Evolutionary conservation across 2,888 invertebrate species (phyloP), one percentile per base, ranked within the genome.

Genomic region (Petrophora chlorosata): DNA sequence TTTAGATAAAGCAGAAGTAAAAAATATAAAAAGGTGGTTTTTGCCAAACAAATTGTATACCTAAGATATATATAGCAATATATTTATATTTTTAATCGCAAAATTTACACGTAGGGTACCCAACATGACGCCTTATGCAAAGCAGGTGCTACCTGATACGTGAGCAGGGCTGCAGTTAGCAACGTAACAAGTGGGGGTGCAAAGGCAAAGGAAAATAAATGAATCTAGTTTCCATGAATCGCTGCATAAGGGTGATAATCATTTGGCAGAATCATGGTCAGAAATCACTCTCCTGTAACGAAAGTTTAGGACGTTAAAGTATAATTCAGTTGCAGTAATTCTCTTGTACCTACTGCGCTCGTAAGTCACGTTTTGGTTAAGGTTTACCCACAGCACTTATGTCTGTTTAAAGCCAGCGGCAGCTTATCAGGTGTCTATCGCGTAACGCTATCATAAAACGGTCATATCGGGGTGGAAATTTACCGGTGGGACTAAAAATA

Each of bases 131-230:
- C 85, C 85, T 87, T 89, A 90, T 90, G 89, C 89, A 87, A 90
- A 90, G 81, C 89, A 90, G 90, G 87, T 89, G 89, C 86, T 84
- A 87, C 85, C 82, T 82, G 89, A 87, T 88, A 87, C 85, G 84
- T 79, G 76, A 77, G 70, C 65, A 67, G 63, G 67, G 60, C 56
- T 61, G 55, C 63, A 64, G 58, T 56, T 58, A 70, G 56, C 71
- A 79, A 81, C 61, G 76, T 65, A 62, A 59, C 70, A 82, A 75
- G 73, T 53, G 48, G 43, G 44, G 36, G 50, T 29, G 7, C 9
- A 19, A 38, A 19, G 19, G 5, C 33, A 42, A 16, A 26, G 19
- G 23, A 56, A 46, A 40, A 32, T 28, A 35, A 12, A n/a, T 17
- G 16, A 23, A 43, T 35, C 34, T 25, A 22, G 17, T 25, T 23